phyloP scores from a whole-genome alignment of 2,797 vertebrate species.

The Pangasius macronema region DNA sequence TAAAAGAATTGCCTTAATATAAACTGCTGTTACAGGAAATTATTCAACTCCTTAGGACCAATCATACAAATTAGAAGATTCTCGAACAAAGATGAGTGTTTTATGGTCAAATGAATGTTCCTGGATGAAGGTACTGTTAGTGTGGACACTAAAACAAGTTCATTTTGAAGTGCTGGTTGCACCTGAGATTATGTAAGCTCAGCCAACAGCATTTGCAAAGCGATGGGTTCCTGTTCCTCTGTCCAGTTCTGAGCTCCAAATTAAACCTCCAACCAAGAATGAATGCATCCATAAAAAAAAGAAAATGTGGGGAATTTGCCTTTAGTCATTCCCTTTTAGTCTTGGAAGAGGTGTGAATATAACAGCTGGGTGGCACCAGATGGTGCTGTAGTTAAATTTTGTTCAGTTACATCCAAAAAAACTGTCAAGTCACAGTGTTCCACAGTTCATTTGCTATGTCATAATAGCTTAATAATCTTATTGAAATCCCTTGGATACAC shows the following conservation, averaged over 20 bases:
- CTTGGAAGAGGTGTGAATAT: background rate
- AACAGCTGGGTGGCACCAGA: background rate
- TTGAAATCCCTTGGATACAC: too few relatives aligned
- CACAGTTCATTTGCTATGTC: background rate
- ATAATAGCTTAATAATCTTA: background rate
- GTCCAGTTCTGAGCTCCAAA: background rate
- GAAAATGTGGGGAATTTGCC: too few relatives aligned
- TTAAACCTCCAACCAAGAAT: background rate
- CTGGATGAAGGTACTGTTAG: background rate
- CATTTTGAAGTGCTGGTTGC: background rate
- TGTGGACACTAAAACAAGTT: background rate
- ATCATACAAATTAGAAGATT: background rate
- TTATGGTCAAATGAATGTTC: background rate
- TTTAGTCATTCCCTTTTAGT: background rate
- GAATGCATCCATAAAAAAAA: background rate
- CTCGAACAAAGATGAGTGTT: background rate
- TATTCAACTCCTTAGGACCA: background rate
- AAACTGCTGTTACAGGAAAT: background rate
- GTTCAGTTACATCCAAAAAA: too few relatives aligned
- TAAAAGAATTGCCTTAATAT: background rate
- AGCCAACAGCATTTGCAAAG: background rate
- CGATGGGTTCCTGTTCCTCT: background rate
- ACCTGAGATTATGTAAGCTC: background rate
- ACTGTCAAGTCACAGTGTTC: background rate
- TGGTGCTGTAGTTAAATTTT: constrained; percentile 1